Conservation (phyloP, 2,797 vertebrate genomes). For the Vespertilio murinus region DNA sequence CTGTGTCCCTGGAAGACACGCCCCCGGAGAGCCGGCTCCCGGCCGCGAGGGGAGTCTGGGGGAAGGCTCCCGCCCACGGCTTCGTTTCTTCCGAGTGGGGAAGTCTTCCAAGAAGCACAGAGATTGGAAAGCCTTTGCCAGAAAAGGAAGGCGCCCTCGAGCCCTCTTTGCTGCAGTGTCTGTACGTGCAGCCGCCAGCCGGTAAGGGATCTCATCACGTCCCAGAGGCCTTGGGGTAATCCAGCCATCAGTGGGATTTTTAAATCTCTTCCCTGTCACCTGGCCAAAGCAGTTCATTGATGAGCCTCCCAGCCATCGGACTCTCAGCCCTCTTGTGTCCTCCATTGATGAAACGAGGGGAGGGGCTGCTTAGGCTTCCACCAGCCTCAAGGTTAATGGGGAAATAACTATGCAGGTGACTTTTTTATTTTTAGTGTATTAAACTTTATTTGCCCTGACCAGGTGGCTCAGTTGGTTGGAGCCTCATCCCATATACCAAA, state of each 20-base stretch:
- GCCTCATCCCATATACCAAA: neutral
- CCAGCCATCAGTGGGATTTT: neutral
- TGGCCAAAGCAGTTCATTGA: too few relatives aligned
- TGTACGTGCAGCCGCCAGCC: constrained; percentile 89
- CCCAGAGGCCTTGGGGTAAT: neutral
- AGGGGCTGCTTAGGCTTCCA: neutral
- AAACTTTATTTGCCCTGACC: neutral
- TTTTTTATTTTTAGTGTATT: neutral
- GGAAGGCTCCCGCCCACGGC: constrained; percentile 50
- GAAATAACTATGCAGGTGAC: neutral
- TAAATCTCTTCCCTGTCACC: neutral
- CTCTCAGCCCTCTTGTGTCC: neutral
- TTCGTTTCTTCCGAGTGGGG: constrained; percentile 67
- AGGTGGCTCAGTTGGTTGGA: neutral
- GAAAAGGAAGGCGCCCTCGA: constrained; percentile 75
- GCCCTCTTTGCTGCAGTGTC: constrained; percentile 85
- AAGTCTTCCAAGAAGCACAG: constrained; percentile 55
- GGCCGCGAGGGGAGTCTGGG: constrained; percentile 40
- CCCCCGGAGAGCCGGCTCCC: neutral
- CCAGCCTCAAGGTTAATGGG: neutral
- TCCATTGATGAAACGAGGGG: neutral
- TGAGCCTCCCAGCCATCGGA: neutral
- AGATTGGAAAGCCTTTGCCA: constrained; percentile 65
- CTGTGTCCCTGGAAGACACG: constrained; percentile 53
- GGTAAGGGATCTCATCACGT: constrained; percentile 82